Evolutionary conservation across 92 coral and sea anemone species (phyloP), one percentile per base, ranked within the genome.

Genomic region (Porites rus): DNA sequence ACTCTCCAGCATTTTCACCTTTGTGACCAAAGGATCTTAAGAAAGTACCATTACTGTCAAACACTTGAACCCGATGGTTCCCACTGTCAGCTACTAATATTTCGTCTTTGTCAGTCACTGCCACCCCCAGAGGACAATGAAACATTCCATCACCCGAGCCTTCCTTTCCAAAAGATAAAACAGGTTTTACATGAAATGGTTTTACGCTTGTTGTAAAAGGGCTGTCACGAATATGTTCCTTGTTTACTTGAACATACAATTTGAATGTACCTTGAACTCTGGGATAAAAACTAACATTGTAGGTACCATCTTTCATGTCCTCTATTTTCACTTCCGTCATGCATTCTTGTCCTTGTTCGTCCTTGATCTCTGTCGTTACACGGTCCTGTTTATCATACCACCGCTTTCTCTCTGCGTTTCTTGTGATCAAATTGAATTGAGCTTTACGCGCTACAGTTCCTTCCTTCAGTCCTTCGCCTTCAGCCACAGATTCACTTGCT

Each of bases 21-120:
- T 43, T 1, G 7, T 0, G 9, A 28, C 31, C 31, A 28, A 28
- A 28, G 3, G 31, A 28, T 28, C 31, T 28, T 28, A 28, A 28
- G 31, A 28, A 28, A 28, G 31, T 28, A 28, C 31, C 31, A 28
- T 28, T 28, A 28, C 31, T 28, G 31, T 28, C 31, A 28, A 28
- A 28, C 31, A 28, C 31, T 28, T 28, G 31, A 28, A 28, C 31
- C 31, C 31, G 31, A 28, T 28, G 31, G 31, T 28, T 56, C 17
- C 0, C 0, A 0, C 4, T 0, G 10, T 65, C 69, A 1, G 75
- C 50, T 38, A 70, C 75, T 70, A 51, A 24, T 14, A 70, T 70
- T 70, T 70, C 75, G n/a, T 70, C 54, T 22, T 20, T 70, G 51
- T 43, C 18, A 70, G 16, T 70, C 75, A 70, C 75, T 31, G 54